A percentile compares a stretch with the other conserved stretches of the same genome.
Evolutionary conservation across 2,888 invertebrate species (phyloP).

Genomic region (Patella depressa): DNA sequence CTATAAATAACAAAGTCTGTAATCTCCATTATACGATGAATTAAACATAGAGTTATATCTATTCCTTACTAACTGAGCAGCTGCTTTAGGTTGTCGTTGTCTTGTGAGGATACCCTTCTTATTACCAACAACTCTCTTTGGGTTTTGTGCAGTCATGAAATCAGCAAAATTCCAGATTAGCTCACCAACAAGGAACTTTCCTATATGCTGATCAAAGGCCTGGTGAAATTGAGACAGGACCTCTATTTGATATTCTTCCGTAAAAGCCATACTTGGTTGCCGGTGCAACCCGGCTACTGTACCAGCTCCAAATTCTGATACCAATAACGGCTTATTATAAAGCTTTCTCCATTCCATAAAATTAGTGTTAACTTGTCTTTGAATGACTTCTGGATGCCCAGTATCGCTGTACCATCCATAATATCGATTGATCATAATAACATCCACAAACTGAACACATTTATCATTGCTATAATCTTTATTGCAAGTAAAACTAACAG

Average conservation of each 20-base stretch:
- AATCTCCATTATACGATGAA: neutral
- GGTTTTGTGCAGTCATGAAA: constrained; percentile 87
- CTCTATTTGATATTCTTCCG: constrained; percentile 92
- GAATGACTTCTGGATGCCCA: constrained; percentile 83
- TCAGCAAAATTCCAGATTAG: constrained; percentile 99
- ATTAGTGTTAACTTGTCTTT: constrained; percentile 79
- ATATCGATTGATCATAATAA: constrained; percentile 85
- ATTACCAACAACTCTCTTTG: constrained; percentile 72
- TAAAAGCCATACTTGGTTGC: constrained; percentile 82
- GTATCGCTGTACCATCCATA: constrained; percentile 92
- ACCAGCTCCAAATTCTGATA: constrained; percentile 96
- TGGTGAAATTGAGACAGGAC: constrained; percentile 87
- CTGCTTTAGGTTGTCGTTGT: constrained; percentile 89
- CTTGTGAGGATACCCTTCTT: constrained; percentile 84
- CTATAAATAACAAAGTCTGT: no score
- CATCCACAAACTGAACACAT: constrained; percentile 34
- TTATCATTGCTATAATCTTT: constrained; percentile 47
- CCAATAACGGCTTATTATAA: constrained; percentile 88
- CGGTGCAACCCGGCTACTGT: constrained; percentile 88
- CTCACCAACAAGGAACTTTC: constrained; percentile 86
- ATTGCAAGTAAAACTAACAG: constrained; percentile 78
- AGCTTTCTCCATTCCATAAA: constrained; percentile 84
- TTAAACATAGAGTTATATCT: constrained; percentile 75
- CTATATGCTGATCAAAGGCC: constrained; percentile 86
- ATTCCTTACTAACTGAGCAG: constrained; percentile 85